phyloP scores from a whole-genome alignment of 2,797 vertebrate genomes.

The Trachurus trachurus region DNA sequence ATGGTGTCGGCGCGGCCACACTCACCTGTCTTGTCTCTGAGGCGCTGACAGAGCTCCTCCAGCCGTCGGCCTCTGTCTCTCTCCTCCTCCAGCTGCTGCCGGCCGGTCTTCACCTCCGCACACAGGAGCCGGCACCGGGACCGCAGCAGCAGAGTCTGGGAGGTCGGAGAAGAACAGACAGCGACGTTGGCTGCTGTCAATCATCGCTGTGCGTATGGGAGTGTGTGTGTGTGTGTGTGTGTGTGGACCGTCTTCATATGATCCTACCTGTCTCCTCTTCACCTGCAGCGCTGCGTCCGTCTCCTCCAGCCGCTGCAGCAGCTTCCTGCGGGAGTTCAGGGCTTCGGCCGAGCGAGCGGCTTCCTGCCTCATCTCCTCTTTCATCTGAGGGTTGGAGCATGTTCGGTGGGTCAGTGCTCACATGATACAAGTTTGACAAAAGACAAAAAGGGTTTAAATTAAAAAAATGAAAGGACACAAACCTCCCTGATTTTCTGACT shows the following conservation, averaged over 20 bases:
- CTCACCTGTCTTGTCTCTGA: slow-evolving; percentile 23
- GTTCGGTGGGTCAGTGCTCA: neutral
- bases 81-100: slow-evolving; percentile 20
- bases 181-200: slow-evolving; percentile 7
- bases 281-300: slow-evolving; percentile 18
- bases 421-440: neutral
- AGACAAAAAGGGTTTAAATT: neutral
- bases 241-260: neutral
- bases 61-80: slow-evolving; percentile 7
- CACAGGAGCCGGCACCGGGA: neutral
- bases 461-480: neutral
- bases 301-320: slow-evolving; percentile 13
- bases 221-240: too few species aligned
- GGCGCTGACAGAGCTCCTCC: slow-evolving; percentile 11
- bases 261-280: slow-evolving; percentile 28
- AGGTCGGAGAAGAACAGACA: neutral
- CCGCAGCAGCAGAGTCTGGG: slow-evolving; percentile 31
- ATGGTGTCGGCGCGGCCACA: neutral
- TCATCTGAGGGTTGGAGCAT: slow-evolving; percentile 15
- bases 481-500: slow-evolving; percentile 28
- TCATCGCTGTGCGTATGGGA: neutral
- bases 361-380: slow-evolving; percentile 27
- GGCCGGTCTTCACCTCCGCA: slow-evolving; percentile 1
- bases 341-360: neutral
- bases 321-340: slow-evolving; percentile 3